Percentiles rank a stretch among this genome's conserved stretches.
Evolutionary conservation across 2,113 vertebrate genomes (phyloP).

Genomic region (Eptatretus burgeri): DNA sequence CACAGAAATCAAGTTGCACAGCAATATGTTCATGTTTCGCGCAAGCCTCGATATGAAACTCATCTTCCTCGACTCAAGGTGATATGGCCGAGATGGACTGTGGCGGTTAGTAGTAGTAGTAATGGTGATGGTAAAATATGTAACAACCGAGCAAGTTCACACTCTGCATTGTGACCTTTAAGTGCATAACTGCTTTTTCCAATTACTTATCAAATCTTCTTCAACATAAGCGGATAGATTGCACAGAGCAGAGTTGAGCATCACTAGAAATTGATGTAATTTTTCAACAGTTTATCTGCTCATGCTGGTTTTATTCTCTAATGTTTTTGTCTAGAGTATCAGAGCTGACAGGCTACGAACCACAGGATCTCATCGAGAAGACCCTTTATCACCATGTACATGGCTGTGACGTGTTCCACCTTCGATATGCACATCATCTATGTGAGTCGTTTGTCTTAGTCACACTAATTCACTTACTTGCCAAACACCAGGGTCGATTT

Average conservation of each 20-base stretch:
- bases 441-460: constrained; percentile 25
- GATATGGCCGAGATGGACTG: constrained; percentile 5
- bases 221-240: too few species aligned
- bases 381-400: constrained; percentile 92
- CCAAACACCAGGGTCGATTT: too few species aligned
- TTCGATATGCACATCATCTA: constrained; percentile 77
- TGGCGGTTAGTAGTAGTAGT: too few species aligned
- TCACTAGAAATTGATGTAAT: too few species aligned
- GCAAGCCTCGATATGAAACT: constrained; percentile 95
- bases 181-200: too few species aligned
- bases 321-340: constrained; percentile 34
- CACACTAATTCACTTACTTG: too few species aligned
- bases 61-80: constrained; percentile 91
- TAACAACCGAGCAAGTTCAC: too few species aligned
- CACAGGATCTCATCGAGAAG: constrained; percentile 95
- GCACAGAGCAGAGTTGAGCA: too few species aligned
- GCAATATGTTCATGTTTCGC: constrained; percentile 97
- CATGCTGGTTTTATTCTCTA: neutral
- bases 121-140: too few species aligned
- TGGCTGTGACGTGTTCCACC: constrained; percentile 81
- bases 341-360: constrained; percentile 86
- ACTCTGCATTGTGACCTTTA: too few species aligned
- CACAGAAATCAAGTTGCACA: constrained; percentile 85
- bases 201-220: too few species aligned
- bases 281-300: neutral